Evolutionary conservation across 1,140 invertebrate species (phyloP), one percentile per base, ranked within the genome.

Genomic region (Leucophenga varia): DNA sequence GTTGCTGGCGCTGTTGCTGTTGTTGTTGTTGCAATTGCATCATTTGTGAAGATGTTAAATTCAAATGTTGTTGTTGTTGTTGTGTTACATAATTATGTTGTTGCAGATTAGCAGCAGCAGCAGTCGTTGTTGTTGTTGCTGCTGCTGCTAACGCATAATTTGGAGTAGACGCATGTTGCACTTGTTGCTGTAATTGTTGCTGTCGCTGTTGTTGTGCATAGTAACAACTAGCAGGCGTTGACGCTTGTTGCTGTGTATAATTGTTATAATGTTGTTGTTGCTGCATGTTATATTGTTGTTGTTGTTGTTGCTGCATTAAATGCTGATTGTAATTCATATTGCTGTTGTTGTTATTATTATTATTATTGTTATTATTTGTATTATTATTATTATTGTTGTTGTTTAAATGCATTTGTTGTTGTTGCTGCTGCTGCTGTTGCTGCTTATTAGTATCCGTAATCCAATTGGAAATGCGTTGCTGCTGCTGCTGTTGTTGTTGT

Each of bases 241-340:
- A 39, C 10, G 22, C 13, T 10, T 20, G 38, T 31, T 52, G 44
- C 39, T 32, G 4, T n/a, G n/a, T n/a, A n/a, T n/a, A n/a, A n/a
- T n/a, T n/a, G 32, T 25, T 35, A 32, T 47, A 42, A 49, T 52
- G 34, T 31, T 46, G 47, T 34, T 55, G 46, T 47, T 49, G 30
- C 17, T 46, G 45, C 40, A 17, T 52, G 43, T 32, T 55, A 51
- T 52, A 46, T 17, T 47, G 55, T 22, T 55, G 52, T 42, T 55
- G 41, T 16, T 55, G 59, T 19, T 50, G 46, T 20, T 57, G 56
- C 30, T 57, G 50, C 55, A 57, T 18, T 47, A 61, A 56, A 12
- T 59, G 60, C 43, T 63, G 60, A 60, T 64, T 64, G 40, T 64
- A 64, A 64, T 52, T 67, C 22, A 49, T 47, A 43, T 54, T 54